A percentile compares a stretch with the other conserved stretches of the same genome.
Evolutionary conservation across 1,140 invertebrate genomes (phyloP).

Genomic region (Danaus melanippus): DNA sequence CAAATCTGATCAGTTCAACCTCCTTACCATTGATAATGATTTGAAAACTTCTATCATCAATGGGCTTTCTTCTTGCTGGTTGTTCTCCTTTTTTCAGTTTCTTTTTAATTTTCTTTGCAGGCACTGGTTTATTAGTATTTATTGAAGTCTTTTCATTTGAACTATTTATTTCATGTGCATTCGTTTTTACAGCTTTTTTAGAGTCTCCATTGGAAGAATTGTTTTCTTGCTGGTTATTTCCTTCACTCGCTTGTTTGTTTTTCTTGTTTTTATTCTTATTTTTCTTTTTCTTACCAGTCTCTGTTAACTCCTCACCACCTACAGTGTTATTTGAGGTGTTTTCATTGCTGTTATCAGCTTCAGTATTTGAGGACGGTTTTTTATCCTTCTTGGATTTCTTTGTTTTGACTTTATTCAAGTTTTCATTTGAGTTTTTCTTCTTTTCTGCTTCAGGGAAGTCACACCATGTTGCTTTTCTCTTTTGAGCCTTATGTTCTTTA

Average conservation of each 20-base stretch:
- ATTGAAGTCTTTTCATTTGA: conserved; percentile 4
- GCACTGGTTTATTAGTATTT: conserved; percentile 1
- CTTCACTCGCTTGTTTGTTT: not conserved
- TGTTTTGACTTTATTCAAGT: no score
- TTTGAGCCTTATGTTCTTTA: conserved; percentile 66
- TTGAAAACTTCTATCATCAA: conserved; percentile 63
- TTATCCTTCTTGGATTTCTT: no score
- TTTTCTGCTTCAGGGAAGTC: conserved; percentile 61
- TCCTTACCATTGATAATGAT: conserved; percentile 76
- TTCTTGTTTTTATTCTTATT: conserved; percentile 33
- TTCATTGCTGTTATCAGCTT: no score
- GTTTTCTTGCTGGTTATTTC: not conserved
- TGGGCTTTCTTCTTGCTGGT: conserved; percentile 68
- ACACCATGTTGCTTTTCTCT: conserved; percentile 69
- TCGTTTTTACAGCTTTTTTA: conserved; percentile 5
- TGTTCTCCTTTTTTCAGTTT: conserved; percentile 41
- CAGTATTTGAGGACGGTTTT: no score
- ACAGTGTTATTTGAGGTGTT: no score
- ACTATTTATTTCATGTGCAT: conserved; percentile 7
- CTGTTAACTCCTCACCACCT: conserved; percentile 14
- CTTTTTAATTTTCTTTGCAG: conserved; percentile 19
- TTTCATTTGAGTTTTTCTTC: conserved; percentile 27
- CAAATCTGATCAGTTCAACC: conserved; percentile 75
- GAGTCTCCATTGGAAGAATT: not conserved
- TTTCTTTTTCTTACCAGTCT: conserved; percentile 24